Evolutionary conservation across 2,797 vertebrate species (phyloP).

Genomic region (Hypotaenidia okinawae): DNA sequence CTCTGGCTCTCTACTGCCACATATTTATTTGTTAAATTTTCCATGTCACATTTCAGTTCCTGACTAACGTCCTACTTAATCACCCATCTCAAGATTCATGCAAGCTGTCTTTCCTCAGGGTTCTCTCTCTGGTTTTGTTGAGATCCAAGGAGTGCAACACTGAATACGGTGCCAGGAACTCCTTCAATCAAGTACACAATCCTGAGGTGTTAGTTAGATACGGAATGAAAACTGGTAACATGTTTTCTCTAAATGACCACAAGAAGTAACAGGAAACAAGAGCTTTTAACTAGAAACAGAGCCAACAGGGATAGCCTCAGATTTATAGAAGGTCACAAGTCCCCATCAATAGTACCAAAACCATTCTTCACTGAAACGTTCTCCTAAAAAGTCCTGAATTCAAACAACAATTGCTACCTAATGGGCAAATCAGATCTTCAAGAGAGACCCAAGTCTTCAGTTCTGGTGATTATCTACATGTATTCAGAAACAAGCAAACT

Average conservation of each 20-base stretch:
- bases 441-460: background rate
- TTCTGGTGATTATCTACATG: background rate
- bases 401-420: background rate
- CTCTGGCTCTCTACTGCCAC: background rate
- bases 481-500: background rate
- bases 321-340: background rate
- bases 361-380: background rate
- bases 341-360: background rate
- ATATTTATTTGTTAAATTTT: background rate
- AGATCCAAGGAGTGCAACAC: background rate
- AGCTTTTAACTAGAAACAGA: background rate
- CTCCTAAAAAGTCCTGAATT: background rate
- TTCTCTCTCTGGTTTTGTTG: background rate
- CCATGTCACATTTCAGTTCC: background rate
- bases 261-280: background rate
- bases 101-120: background rate
- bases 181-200: accelerated
- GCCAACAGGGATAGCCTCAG: background rate
- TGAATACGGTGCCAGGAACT: background rate
- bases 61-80: background rate
- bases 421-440: background rate
- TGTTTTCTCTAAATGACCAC: background rate
- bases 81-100: background rate
- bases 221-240: background rate
- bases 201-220: background rate